Evolutionary conservation across 2,113 vertebrate genomes (phyloP), one percentile per base, ranked within the genome.

Genomic region (Melanostigma gelatinosum): DNA sequence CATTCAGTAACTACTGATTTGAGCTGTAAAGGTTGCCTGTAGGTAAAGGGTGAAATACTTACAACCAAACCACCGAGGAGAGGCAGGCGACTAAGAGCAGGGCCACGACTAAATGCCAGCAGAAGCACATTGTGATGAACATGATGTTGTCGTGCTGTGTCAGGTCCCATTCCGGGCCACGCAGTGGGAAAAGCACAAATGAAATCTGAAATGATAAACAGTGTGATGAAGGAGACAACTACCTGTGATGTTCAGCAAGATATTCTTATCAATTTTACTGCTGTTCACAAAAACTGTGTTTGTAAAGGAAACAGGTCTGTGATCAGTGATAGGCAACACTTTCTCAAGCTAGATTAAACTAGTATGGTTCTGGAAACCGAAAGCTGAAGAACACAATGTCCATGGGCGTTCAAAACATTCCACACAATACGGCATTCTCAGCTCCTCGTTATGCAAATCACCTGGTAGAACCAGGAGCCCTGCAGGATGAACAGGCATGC

Each of bases 91-190:
- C 83, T 24, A 97, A 58, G 38, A 94, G 73, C 66, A 96, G 27
- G 1, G 97, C 94, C 0, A 89, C 89, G 3, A 95, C 88, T 46
- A 96, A 94, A 90, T 99, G 98, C 98, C 98, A 99, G 91, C 97
- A 98, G 94, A 97, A 99, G 85, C 98, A 99, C 97, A 99, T 97
- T 0, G 97, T 98, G 91, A 98, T 85, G 48, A 99, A 99, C 96
- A 98, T 99, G 88, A 97, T 50, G 89, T 99, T 99, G 44, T 0
- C 58, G 0, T 97, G 95, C 15, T 89, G 88, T 0, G 83, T 32
- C 81, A 95, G 84, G 67, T 97, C 90, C 98, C 98, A 99, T 4
- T 70, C 0, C 0, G 86, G 87, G 86, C 97, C 97, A 24, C 85
- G 96, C 0, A 95, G 94, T 44, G 96, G 97, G 83, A 93, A 99